Percentiles rank a stretch among this genome's conserved stretches.
phyloP scores from a whole-genome alignment of 2,888 invertebrate species.

The Itoplectis maculator region DNA sequence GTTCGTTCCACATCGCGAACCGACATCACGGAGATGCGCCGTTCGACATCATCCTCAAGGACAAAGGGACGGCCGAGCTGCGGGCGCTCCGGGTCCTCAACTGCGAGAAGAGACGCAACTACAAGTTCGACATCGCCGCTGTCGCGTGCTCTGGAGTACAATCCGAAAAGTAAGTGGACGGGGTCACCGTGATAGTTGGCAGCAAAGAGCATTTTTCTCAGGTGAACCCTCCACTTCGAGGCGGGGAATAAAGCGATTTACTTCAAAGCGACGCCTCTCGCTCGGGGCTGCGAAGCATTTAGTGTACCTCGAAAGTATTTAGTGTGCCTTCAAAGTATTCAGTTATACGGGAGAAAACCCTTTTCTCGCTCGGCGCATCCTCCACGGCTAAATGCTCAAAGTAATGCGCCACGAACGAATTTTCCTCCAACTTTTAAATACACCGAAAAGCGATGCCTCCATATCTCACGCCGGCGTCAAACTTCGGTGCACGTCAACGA shows the following conservation, averaged over 20 bases:
- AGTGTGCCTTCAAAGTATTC: background rate
- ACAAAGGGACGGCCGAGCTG: slow-evolving; percentile 93
- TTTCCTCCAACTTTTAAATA: slow-evolving; percentile 1
- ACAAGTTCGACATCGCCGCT: slow-evolving; percentile 98
- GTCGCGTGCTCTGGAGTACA: slow-evolving; percentile 95
- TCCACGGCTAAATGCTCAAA: background rate
- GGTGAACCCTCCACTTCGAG: too few relatives aligned
- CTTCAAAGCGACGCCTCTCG: too few relatives aligned
- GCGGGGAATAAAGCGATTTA: too few relatives aligned
- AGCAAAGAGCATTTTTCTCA: too few relatives aligned
- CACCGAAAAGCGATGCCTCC: too few relatives aligned
- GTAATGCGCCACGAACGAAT: background rate
- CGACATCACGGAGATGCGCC: slow-evolving; percentile 97
- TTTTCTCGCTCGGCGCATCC: background rate
- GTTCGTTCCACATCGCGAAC: slow-evolving; percentile 95
- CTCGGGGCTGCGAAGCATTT: background rate
- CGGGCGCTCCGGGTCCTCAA: slow-evolving; percentile 94
- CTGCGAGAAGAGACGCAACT: slow-evolving; percentile 97
- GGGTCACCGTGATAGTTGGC: background rate
- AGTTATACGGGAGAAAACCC: background rate
- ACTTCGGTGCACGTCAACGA: background rate
- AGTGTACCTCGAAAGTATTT: background rate
- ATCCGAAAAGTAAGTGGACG: slow-evolving; percentile 89
- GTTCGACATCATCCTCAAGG: slow-evolving; percentile 93
- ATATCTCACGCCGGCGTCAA: background rate